Base-by-base conservation (phyloP, 2,797 vertebrate genomes). In the Sebastes itinus region DNA sequence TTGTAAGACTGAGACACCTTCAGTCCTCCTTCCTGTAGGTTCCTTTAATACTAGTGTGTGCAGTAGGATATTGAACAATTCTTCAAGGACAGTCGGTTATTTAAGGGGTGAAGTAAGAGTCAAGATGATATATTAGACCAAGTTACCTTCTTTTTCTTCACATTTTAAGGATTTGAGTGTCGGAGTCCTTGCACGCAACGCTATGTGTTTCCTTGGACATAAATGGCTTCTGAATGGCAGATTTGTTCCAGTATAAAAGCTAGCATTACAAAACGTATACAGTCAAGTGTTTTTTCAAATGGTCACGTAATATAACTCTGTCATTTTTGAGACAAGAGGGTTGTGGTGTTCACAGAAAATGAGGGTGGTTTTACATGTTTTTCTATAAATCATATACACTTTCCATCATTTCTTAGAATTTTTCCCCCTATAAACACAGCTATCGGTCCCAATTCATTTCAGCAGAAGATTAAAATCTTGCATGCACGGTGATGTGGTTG, bases 21-120 rank as follows among this genome's bases (percentile, higher is more conserved):
- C 28, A 30, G 38, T 58, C 8, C 59, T 63, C 27, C 55, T 78
- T 72, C 38, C 58, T 25, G 18, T 9, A 33, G 13, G 38, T 78
- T 69, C 59, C 27, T 73, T 73, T 75, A 65, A 60, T 71, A 55
- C 13, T 38, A 38, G 14, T 28, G 33, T 55, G 69, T 62, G 82
- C 61, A 76, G 62, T 20, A 52, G 22, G 65, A 77, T 65, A 75
- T 78, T 81, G 28, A 59, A 55, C 59, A 52, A 68, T 78, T 81
- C 67, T 78, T 86, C 79, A 72, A 30, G 54, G 56, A 72, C 65
- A 77, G 58, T 58, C 72, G 46, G 58, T 59, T 75, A 67, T 85
- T 73, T 73, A 73, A 67, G 25, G 66, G 32, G 63, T 81, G 63
- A 72, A 38, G 64, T 27, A 70, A 9, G 2, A 78, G 61, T 78